Base-by-base conservation (phyloP, 1,140 invertebrate genomes). In the Caenorhabditis inopinata region DNA sequence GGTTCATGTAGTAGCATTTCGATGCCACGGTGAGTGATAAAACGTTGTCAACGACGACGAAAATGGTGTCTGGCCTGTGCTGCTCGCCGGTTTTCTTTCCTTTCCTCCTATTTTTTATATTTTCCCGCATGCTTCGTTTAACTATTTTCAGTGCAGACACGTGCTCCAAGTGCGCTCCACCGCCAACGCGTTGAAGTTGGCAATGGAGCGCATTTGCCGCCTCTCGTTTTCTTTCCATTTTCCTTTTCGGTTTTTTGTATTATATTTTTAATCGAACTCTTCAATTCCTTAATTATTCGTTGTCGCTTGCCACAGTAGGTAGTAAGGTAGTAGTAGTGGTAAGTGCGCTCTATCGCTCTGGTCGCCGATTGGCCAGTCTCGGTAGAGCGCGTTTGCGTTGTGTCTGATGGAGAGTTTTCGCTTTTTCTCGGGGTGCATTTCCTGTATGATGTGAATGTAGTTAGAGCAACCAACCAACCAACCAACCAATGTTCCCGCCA, bases 1-100 rank as follows among this genome's bases (percentile, higher is more conserved):
- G 58, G 58, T 68, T 68, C 58, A 68, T 68, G 58, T 68, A 68
- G 58, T 68, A 68, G 58, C 12, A 68, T 68, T 68, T 68, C 58
- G 29, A 68, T 68, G 58, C 58, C 58, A 68, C 58, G 58, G 58
- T 68, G 32, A 68, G 58, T 68, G 11, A 38, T n/a, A 58, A n/a
- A n/a, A n/a, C n/a, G 14, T 42, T 42, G 14, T 42, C 38, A 14
- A 42, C 5, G 14, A 42, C 14, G 6, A 42, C 6, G 14, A 42
- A 42, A 42, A 7, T 14, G 5, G 5, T 38, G 16, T 21, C 11
- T 25, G 32, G 32, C 12, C 25, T 16, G 9, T 21, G 32, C 25
- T 29, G 11, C 49, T 4, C 7, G 29, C 11, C 12, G 29, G n/a
- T 58, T 58, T 7, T 16, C 11, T 32, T 58, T 58, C 35, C 27